Evolutionary conservation across 1,140 invertebrate species (phyloP).

Genomic region (Schlechtendalia chinensis): DNA sequence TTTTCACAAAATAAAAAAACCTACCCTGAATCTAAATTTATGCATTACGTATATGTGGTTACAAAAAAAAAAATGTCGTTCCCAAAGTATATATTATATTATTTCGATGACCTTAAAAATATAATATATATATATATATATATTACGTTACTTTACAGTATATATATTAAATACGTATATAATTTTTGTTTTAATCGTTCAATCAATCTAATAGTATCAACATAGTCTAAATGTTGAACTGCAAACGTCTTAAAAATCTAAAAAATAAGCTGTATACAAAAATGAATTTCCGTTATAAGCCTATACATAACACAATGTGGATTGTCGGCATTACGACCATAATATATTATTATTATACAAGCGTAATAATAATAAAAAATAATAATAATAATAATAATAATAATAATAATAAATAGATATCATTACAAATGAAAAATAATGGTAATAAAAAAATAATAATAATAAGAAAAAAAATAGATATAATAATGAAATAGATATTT

Average conservation of each 20-base stretch:
- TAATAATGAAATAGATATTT: not conserved
- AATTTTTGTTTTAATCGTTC: slow-evolving; percentile 36
- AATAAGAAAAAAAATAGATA: slow-evolving; percentile 4
- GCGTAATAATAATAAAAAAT: slow-evolving; percentile 26
- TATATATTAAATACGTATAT: slow-evolving; percentile 42
- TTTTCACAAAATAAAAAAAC: slow-evolving; percentile 30
- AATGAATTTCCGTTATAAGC: not conserved
- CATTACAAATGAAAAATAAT: slow-evolving; percentile 34
- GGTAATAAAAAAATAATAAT: slow-evolving; percentile 22
- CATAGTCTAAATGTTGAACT: slow-evolving; percentile 31
- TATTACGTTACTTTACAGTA: slow-evolving; percentile 24
- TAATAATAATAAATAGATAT: slow-evolving; percentile 5
- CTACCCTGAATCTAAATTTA: slow-evolving; percentile 49
- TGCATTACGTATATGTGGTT: slow-evolving; percentile 43
- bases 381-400: slow-evolving; percentile 29
- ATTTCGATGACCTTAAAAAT: slow-evolving; percentile 28
- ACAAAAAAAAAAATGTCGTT: slow-evolving; percentile 32
- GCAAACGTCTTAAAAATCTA: slow-evolving; percentile 26
- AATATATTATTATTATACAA: not conserved
- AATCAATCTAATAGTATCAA: slow-evolving; percentile 23
- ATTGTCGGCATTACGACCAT: slow-evolving; percentile 15
- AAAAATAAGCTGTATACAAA: slow-evolving; percentile 33
- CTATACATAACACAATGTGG: not conserved
- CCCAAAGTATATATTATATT: not conserved
- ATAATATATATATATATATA: slow-evolving; percentile 29